Conservation (phyloP, 2,888 invertebrate genomes). For the Willowsia nigromaculata region DNA sequence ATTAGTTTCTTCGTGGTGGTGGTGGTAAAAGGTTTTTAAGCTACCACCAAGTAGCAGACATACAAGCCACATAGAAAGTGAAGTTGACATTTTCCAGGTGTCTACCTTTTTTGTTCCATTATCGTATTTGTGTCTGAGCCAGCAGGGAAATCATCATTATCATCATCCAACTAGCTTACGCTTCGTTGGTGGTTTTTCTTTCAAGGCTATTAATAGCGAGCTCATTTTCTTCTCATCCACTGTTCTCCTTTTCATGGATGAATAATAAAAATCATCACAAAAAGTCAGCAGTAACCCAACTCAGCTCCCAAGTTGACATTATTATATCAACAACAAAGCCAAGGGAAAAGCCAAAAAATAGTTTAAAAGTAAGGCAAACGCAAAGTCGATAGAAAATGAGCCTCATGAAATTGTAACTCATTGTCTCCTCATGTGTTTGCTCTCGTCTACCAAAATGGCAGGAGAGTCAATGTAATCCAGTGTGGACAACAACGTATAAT, state of each 20-base stretch:
- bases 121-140: background rate
- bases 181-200: constrained; percentile 47
- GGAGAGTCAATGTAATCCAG: background rate
- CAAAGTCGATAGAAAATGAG: background rate
- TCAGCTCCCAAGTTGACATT: constrained; percentile 8
- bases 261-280: background rate
- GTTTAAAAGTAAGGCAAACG: background rate
- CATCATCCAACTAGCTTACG: background rate
- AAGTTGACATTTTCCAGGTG: constrained; percentile 65
- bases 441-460: constrained; percentile 3
- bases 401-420: background rate
- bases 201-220: constrained; percentile 47
- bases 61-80: constrained; percentile 4
- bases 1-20: constrained; percentile 25
- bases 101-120: constrained; percentile 1
- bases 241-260: constrained; percentile 2
- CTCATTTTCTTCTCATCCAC: constrained; percentile 20
- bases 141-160: background rate
- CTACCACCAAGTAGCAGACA: background rate
- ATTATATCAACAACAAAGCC: background rate
- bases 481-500: background rate
- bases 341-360: background rate
- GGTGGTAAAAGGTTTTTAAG: constrained; percentile 11
- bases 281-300: constrained; percentile 1
- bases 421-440: background rate